Percentiles rank a stretch among this genome's conserved stretches.
Evolutionary conservation across 2,113 vertebrate species (phyloP).

Genomic region (Hydrochoerus hydrochaeris): DNA sequence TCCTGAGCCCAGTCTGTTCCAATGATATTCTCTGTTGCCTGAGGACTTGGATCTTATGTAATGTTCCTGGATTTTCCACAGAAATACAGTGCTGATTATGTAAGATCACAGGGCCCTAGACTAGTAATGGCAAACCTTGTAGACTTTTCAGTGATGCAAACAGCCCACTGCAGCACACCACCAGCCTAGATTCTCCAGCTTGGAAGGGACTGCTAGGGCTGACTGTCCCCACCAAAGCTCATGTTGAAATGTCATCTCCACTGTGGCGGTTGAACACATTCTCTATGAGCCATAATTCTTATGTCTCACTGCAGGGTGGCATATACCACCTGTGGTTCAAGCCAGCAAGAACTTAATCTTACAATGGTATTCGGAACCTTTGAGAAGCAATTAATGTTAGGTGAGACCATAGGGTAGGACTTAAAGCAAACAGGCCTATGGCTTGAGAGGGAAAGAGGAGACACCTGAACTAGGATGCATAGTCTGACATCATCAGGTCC

Average conservation of each 20-base stretch:
- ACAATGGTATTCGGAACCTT: neutral
- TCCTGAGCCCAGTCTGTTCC: neutral
- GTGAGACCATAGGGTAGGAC: neutral
- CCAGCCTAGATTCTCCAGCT: neutral
- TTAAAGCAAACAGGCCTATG: neutral
- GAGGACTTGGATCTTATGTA: neutral
- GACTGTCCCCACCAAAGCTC: neutral
- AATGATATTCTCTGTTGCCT: neutral
- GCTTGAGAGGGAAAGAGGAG: neutral
- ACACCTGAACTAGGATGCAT: too few species aligned
- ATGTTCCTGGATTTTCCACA: neutral
- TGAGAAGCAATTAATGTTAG: neutral
- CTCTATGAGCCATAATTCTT: neutral
- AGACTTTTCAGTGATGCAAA: neutral
- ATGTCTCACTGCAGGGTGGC: neutral
- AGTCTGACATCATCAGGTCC: neutral
- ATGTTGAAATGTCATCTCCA: neutral
- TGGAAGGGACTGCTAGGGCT: neutral
- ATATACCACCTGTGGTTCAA: neutral
- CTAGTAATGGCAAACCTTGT: neutral
- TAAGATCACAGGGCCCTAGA: neutral
- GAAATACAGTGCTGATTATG: neutral
- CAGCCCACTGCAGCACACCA: neutral
- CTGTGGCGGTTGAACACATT: neutral
- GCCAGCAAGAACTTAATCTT: neutral